Evolutionary conservation across 1,140 invertebrate genomes (phyloP).

Genomic region (Drosophila arawakana): DNA sequence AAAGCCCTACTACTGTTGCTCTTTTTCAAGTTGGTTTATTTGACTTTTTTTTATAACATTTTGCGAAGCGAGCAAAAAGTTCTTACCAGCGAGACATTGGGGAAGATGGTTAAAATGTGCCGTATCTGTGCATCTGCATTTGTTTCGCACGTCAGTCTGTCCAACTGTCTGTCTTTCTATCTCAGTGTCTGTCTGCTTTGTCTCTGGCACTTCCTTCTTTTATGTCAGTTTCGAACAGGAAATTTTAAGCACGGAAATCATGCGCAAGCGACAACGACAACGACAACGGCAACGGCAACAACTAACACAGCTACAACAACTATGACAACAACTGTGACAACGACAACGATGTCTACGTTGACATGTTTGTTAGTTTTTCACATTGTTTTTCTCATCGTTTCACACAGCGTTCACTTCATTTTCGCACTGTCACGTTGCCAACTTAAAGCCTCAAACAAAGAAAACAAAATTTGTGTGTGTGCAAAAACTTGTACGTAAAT

Average conservation of each 20-base stretch:
- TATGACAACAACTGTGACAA: conserved; percentile 28
- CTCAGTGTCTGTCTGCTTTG: conserved; percentile 21
- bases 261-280: conserved; percentile 53
- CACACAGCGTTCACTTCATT: conserved; percentile 24
- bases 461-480: background rate
- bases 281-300: conserved; percentile 40
- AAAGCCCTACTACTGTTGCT: conserved; percentile 10
- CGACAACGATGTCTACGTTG: conserved; percentile 22
- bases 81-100: background rate
- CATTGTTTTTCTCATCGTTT: conserved; percentile 34
- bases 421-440: conserved; percentile 37
- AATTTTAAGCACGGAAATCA: conserved; percentile 77
- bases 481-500: conserved; percentile 16
- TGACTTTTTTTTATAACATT: background rate
- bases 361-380: conserved; percentile 53
- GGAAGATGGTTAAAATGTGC: conserved; percentile 1
- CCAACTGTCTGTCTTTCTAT: conserved; percentile 8
- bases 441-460: conserved; percentile 19
- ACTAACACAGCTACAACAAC: conserved; percentile 19
- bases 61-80: conserved; percentile 4
- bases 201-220: conserved; percentile 53
- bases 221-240: conserved; percentile 75
- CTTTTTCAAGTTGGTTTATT: conserved; percentile 4
- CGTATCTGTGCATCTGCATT: conserved; percentile 34
- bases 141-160: conserved; percentile 50